Percentiles rank a stretch among this genome's conserved stretches.
phyloP scores from a whole-genome alignment of 2,113 vertebrate species.

The Nestor notabilis region DNA sequence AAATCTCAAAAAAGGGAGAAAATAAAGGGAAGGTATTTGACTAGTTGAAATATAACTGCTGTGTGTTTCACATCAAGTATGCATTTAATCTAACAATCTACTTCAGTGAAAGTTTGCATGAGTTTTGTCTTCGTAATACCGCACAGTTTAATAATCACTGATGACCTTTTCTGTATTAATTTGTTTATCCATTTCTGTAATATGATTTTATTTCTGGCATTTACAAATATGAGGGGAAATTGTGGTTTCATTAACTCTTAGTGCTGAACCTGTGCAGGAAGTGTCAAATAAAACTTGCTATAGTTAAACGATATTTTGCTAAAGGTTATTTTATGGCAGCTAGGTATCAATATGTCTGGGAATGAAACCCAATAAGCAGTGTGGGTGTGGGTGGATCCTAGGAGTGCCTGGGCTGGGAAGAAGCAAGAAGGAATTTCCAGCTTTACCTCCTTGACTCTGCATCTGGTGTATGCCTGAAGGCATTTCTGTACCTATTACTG shows the following conservation, averaged over 20 bases:
- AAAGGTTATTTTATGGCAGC: not conserved
- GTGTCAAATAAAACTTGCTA: not conserved
- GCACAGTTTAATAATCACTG: not conserved
- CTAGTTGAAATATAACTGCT: not conserved
- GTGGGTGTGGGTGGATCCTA: not conserved
- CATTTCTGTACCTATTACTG: not conserved
- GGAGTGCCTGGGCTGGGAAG: not conserved
- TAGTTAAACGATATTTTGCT: not conserved
- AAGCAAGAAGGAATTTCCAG: not conserved
- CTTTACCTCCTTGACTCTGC: not conserved
- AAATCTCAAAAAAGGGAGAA: not conserved
- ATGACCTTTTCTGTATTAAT: not conserved
- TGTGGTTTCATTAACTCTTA: not conserved
- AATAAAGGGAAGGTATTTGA: not conserved
- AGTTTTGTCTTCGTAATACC: not conserved
- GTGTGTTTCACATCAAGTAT: not conserved
- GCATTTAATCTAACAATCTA: not conserved
- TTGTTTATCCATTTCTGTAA: not conserved
- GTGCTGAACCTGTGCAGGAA: not conserved
- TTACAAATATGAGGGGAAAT: not conserved
- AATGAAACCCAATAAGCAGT: not conserved
- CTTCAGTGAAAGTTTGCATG: fast-evolving
- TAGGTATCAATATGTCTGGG: not conserved
- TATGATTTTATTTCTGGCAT: not conserved
- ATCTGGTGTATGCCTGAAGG: not conserved